Base-by-base conservation (phyloP, 2,113 vertebrate genomes). In the Bubo blakistoni region DNA sequence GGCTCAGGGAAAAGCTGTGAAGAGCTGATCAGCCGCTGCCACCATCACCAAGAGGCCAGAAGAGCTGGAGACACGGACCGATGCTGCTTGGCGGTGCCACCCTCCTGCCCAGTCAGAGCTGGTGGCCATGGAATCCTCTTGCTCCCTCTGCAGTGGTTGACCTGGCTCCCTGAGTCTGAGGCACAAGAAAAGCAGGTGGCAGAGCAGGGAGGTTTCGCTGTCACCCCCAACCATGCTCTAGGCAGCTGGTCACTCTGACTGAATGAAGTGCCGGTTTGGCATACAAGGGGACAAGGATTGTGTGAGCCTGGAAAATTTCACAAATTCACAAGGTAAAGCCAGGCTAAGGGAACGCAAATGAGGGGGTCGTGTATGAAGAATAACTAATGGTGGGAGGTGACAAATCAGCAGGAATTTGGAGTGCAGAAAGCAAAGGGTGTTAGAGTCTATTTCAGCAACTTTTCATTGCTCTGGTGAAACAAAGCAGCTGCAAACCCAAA, bases 401-500 rank as follows among this genome's bases (percentile, higher is more conserved):
- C 62, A 70, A 92, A 85, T 34, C 46, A 70, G 71, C 30, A 62
- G n/a, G 20, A 63, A 72, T 51, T 81, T 70, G 20, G 59, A 82
- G 29, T 30, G 34, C 24, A 81, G n/a, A 92, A 94, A 72, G 52
- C 22, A 91, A 92, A 63, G 44, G 16, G 10, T 81, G 42, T 21
- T n/a, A 81, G 17, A 87, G 49, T 40, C 36, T 86, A 20, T 79
- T 88, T 90, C 65, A 82, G 78, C 30, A 89, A n/a, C 34, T 58
- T 67, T 89, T 79, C 65, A 40, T 25, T 61, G 57, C 40, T 71
- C 57, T 76, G n/a, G 65, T 94, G 57, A 87, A 94, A 89, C 34
- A 91, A 87, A 72, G 57, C 57, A 81, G 57, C 76, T 93, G 73
- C 86, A 86, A 76, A 91, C 10, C 40, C 61, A 17, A 87, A 67